Percentiles rank a stretch among this genome's conserved stretches.
Evolutionary conservation across 2,797 vertebrate genomes (phyloP).

Genomic region (Eleutherodactylus coqui): DNA sequence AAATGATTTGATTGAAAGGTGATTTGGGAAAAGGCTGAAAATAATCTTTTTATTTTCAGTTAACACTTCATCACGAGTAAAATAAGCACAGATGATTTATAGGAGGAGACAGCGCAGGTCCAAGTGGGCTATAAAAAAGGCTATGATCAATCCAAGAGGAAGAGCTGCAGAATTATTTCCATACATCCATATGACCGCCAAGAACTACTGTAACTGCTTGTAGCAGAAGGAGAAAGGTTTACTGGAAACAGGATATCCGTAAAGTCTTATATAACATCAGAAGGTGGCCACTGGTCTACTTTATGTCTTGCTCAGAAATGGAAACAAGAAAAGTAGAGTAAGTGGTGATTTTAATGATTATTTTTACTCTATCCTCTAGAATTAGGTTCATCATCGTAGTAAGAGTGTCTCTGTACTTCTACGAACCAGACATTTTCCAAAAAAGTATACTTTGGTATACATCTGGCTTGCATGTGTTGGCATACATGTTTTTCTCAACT

Average conservation of each 20-base stretch:
- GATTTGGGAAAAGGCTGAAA: not conserved
- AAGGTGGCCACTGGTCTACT: not conserved
- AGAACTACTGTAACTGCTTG: conserved; percentile 7
- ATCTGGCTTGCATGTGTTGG: too few species aligned
- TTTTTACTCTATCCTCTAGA: too few species aligned
- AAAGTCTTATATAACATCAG: not conserved
- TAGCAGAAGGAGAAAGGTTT: conserved; percentile 11
- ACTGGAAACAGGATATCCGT: not conserved
- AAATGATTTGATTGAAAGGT: not conserved
- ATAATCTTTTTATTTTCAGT: conserved; percentile 23
- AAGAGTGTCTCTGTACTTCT: too few species aligned
- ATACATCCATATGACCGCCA: conserved; percentile 18
- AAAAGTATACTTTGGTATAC: too few species aligned
- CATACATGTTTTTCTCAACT: too few species aligned
- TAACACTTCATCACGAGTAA: conserved; percentile 21
- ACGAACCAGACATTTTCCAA: too few species aligned
- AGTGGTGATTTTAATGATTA: not conserved
- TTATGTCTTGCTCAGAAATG: not conserved
- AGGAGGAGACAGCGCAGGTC: conserved; percentile 7
- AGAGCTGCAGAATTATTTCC: conserved; percentile 8
- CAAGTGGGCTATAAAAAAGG: not conserved
- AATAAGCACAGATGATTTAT: not conserved
- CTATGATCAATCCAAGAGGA: conserved; percentile 15
- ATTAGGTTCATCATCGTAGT: too few species aligned
- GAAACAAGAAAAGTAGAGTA: not conserved